Evolutionary conservation across 2,888 invertebrate species (phyloP), one percentile per base, ranked within the genome.

Genomic region (Xylota sylvarum): DNA sequence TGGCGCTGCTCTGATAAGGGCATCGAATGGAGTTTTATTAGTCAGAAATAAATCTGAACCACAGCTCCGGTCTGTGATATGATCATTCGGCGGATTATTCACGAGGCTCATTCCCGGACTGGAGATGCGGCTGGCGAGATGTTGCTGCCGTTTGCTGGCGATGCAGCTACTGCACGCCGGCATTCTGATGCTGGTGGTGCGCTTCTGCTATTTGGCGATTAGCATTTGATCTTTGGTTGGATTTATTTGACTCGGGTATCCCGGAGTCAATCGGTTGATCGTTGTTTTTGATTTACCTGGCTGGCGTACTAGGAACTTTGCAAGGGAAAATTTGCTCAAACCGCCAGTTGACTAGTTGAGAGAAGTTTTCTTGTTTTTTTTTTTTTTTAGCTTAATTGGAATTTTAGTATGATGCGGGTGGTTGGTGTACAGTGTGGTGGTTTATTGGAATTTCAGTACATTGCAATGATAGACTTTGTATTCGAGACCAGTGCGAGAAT

Each of bases 41-140:
- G 88, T 87, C 88, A 86, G 84, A 89, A 89, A 88, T 89, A 89
- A 89, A 89, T 89, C 89, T 88, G 88, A 84, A 87, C 87, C 79
- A 84, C 88, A 88, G 89, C 88, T 87, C 69, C 79, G 82, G 46
- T 62, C 69, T 65, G 69, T 65, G 84, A 77, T 87, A 87, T 77
- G 86, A 88, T 88, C 88, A 83, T 79, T 76, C 52, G 55, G 73
- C 32, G 77, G 86, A 86, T 86, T 87, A 88, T 88, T 86, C 86
- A 88, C 81, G 86, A 88, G 70, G 37, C 72, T 81, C 74, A 48
- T 35, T 69, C 62, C 46, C 27, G 43, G n/a, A n/a, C n/a, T 10
- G 30, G 58, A 40, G 60, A 72, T 69, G 56, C 9, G 56, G 50
- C 43, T 82, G 46, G 64, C 35, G 55, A 64, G 74, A 67, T 69